Evolutionary conservation across 2,113 vertebrate species (phyloP), one percentile per base, ranked within the genome.

Genomic region (Ceyx cyanopectus): DNA sequence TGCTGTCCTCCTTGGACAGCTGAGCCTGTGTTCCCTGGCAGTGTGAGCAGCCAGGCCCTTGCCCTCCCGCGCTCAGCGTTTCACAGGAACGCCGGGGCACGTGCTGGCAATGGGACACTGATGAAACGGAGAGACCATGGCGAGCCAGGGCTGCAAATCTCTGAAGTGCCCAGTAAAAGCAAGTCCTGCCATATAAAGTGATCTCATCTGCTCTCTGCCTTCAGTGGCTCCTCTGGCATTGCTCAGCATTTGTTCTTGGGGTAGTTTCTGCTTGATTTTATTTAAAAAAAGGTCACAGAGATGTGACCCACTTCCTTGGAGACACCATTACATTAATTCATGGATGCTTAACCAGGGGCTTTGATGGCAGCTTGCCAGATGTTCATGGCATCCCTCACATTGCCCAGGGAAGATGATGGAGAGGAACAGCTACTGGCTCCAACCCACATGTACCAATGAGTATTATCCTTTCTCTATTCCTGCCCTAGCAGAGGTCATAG

Each of bases 21-120:
- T 72, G 21, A 79, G 54, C 75, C 75, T 7, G 0, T 24, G 63
- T 15, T 60, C 66, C n/a, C 65, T 26, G 41, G 34, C 3, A 2
- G 37, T 43, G 32, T 19, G 43, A 77, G 61, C 56, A 57, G 58
- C 54, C 63, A 66, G 40, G 14, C 48, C 75, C 63, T 58, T 1
- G 1, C 16, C 37, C 61, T 88, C 32, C 50, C 0, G 1, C 3
- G 4, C 46, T 72, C 82, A 72, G 43, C 2, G 4, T 40, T 84
- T 81, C 76, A 68, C 46, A 60, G 69, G 50, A 67, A 61, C 69
- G 61, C 37, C 0, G 1, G 40, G 62, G 24, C 68, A 45, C 2
- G 27, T 2, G 18, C 61, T 45, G 63, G 65, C 62, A 67, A 26
- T 0, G 0, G 17, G 29, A 56, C 88, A 76, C 40, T 2, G 2